A percentile compares a stretch with the other conserved stretches of the same genome.
These are phyloP conservation scores for Candoia aspera DNA, from an alignment of 2,113 vertebrate genomes.

Conservation along the genomic window DNA sequence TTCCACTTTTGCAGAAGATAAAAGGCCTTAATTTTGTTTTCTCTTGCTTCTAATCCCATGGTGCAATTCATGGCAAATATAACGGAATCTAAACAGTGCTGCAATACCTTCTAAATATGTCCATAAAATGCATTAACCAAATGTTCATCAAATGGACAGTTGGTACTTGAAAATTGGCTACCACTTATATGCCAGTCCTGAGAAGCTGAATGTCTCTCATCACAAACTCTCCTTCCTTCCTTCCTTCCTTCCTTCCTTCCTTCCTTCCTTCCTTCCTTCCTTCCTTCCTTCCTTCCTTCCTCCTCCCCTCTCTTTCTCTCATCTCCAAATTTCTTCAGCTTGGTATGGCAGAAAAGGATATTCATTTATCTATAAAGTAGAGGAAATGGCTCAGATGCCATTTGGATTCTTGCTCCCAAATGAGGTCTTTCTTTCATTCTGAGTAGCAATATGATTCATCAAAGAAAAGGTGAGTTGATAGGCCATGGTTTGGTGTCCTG, in stretches of 20 bases:
- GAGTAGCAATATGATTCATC: neutral
- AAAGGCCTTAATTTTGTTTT: neutral
- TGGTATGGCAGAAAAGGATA: too few relatives aligned
- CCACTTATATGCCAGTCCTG: neutral
- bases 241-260: too few relatives aligned
- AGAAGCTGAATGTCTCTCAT: neutral
- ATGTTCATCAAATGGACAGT: neutral
- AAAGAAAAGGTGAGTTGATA: neutral
- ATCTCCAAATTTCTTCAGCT: neutral
- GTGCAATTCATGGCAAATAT: too few relatives aligned
- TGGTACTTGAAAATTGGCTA: neutral
- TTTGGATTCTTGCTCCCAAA: neutral
- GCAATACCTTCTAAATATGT: neutral
- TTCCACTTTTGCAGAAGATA: too few relatives aligned
- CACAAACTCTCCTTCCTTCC: too few relatives aligned
- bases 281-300: neutral
- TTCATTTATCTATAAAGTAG: neutral
- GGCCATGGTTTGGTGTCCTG: neutral
- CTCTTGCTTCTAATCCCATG: neutral
- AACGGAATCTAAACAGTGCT: conserved; percentile 32
- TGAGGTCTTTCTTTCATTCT: neutral
- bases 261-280: neutral
- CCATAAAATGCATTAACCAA: conserved; percentile 33
- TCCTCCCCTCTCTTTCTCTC: neutral
- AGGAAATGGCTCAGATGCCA: neutral